Evolutionary conservation across 2,113 vertebrate genomes (phyloP).

Genomic region (Channa maculata): DNA sequence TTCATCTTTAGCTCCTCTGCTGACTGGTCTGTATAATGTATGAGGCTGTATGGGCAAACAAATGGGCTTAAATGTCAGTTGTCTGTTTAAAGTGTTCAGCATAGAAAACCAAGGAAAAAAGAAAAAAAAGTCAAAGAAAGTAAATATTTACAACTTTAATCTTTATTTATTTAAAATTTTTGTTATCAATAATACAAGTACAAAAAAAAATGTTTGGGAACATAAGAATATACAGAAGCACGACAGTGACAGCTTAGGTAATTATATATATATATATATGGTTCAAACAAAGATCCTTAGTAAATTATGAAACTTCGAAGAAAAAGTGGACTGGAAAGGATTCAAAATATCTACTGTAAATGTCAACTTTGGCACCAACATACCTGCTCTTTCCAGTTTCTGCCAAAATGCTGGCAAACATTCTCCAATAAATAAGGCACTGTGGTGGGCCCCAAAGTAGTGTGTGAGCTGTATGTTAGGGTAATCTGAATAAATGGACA

Average conservation of each 20-base stretch:
- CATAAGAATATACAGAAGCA: slow-evolving; percentile 88
- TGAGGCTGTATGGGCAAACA: too few species aligned
- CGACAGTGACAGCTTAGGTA: slow-evolving; percentile 59
- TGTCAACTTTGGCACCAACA: slow-evolving; percentile 39
- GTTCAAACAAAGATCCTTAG: slow-evolving; percentile 53
- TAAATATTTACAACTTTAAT: slow-evolving; percentile 83
- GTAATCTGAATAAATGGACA: slow-evolving; percentile 58
- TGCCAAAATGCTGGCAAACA: slow-evolving; percentile 48
- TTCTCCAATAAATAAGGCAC: slow-evolving; percentile 79
- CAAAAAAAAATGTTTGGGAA: slow-evolving; percentile 89
- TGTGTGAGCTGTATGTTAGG: slow-evolving; percentile 13
- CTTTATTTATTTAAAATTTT: slow-evolving; percentile 97
- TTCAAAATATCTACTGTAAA: slow-evolving; percentile 28
- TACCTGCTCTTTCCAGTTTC: slow-evolving; percentile 67
- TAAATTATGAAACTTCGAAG: slow-evolving; percentile 43
- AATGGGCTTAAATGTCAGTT: too few species aligned
- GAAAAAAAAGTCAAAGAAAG: neutral
- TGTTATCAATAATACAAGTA: slow-evolving; percentile 89
- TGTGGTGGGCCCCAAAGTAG: slow-evolving; percentile 46
- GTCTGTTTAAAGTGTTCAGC: neutral
- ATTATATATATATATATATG: slow-evolving; percentile 62
- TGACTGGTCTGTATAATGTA: neutral
- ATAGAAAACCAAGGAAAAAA: neutral
- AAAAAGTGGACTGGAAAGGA: slow-evolving; percentile 12
- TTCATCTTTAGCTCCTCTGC: neutral